Base-by-base conservation (phyloP, 2,888 invertebrate genomes). In the Acleris sparsana region DNA sequence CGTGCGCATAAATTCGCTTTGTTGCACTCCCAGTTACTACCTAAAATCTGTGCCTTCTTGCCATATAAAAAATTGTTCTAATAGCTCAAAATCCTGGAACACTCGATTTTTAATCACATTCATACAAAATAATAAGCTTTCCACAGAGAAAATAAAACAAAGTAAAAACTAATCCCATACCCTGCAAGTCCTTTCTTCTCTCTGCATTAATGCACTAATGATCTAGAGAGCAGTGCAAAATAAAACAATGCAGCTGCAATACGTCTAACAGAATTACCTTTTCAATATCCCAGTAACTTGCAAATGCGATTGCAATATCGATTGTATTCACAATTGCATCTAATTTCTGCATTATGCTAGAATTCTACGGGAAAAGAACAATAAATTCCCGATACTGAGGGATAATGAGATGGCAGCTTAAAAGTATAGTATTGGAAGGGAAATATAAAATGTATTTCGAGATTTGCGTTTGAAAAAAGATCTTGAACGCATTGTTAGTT, bases 251-350 rank as follows among this genome's bases (percentile, higher is more conserved):
- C 46, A n/a, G 17, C 17, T n/a, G 6, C 17, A 46, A 17, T 17
- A 16, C 46, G 16, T n/a, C 46, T 43, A 43, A 43, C 43, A 43
- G 55, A 43, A 39, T 39, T 55, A 55, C 55, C 16, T 43, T 43
- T 55, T 43, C 20, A 55, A 55, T 55, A 57, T 46, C 56, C 7
- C 22, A 5, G 46, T 11, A 0, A 43, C 44, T 46, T 7, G 46
- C 39, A 57, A 62, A 62, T 51, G 61, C 66, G 46, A 57, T 52
- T 48, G 76, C 76, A 78, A 82, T 81, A 82, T 82, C 84, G 80
- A 86, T 86, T 80, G 75, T 68, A 80, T 75, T 79, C 82, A 84
- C 84, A 85, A 87, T 86, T 85, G 84, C 85, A 79, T 84, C 80
- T 86, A 87, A 87, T 87, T 87, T 79, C 78, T 78, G 69, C 75